Evolutionary conservation across 2,113 vertebrate genomes (phyloP).

Genomic region (Anolis sagrei): DNA sequence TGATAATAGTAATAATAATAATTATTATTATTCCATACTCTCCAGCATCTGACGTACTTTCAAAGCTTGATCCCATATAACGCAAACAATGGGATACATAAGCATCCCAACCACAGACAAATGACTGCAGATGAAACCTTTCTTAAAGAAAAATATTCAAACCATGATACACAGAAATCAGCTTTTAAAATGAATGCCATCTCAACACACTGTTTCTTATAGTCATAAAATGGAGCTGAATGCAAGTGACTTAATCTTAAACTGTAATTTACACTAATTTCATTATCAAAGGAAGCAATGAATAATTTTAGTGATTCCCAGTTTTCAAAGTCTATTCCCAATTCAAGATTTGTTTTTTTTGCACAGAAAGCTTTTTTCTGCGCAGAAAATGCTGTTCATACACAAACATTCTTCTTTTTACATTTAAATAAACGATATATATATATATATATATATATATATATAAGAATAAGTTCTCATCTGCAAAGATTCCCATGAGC

Average conservation of each 20-base stretch:
- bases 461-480: no score
- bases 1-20: no score
- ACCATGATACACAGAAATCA: not conserved
- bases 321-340: no score
- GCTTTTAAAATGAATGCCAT: not conserved
- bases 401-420: no score
- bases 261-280: not conserved
- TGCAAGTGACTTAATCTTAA: not conserved
- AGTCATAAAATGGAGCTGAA: not conserved
- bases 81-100: not conserved
- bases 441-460: no score
- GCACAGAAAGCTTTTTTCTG: not conserved
- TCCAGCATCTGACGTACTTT: not conserved
- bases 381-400: not conserved
- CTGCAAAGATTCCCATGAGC: no score
- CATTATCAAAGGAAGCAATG: no score
- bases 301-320: no score
- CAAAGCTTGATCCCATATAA: not conserved
- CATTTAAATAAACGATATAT: no score
- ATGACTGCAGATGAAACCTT: not conserved
- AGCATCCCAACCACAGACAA: not conserved
- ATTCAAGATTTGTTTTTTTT: not conserved
- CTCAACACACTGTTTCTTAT: not conserved
- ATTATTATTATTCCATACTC: not conserved
- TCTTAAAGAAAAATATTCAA: not conserved